Base-by-base conservation (phyloP, 2,888 invertebrate genomes). In the Arenicola marina region DNA sequence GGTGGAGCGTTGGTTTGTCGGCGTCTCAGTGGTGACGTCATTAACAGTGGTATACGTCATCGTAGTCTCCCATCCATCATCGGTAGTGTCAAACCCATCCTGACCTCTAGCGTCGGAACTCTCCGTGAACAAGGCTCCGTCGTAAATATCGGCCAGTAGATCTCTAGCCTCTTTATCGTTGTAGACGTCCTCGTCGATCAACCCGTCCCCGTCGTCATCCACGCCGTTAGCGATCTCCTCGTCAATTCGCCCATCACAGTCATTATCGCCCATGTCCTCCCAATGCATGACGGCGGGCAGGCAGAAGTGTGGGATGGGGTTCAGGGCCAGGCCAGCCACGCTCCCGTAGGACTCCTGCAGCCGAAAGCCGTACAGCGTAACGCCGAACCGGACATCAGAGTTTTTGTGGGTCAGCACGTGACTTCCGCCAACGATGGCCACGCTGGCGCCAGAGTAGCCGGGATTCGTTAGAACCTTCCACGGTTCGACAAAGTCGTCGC, bases 271-370 rank as follows among this genome's bases (percentile, higher is more conserved):
- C 18, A 33, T 56, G 51, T 71, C 71, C 18, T 56, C 67, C 2
- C 24, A 15, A 4, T 33, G 11, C 21, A 46, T 45, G 24, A 18
- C 33, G 2, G 55, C 53, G n/a, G 11, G 29, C 4, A 31, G 53
- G 54, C 69, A 69, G 7, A 59, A 55, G 28, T 55, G 53, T 1
- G 34, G 21, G 15, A 61, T 18, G 4, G 29, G 11, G 11, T 58
- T 28, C 18, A 63, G 38, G 7, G 33, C 51, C 62, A 62, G 65
- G 7, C 77, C 77, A n/a, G 73, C 68, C 0, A 71, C 63, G 51
- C 68, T 71, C 2, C 72, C 76, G 61, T 77, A 77, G 1, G 74
- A 73, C 61, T 77, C 76, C 55, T 66, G 73, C 38, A 66, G 53
- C 43, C 71, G 70, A 43, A 72, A 68, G 1, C 77, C 77, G 34